Evolutionary conservation across 2,888 invertebrate species (phyloP).

Genomic region (Aspidapion aeneum): DNA sequence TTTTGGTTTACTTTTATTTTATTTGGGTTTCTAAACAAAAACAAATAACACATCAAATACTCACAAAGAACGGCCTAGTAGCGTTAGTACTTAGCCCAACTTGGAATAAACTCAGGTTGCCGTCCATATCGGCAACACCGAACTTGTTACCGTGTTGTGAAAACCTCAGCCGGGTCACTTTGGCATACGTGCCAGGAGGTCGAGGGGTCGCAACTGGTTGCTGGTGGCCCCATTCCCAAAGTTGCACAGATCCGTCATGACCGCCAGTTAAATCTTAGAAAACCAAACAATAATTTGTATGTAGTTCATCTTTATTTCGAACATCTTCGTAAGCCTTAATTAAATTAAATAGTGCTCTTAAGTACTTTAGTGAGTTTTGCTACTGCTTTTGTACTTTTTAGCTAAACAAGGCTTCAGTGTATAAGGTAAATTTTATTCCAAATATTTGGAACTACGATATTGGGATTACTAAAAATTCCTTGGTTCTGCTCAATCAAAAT

Average conservation of each 20-base stretch:
- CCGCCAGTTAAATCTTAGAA: conserved; percentile 83
- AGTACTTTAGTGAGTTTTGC: no score
- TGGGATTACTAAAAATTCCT: no score
- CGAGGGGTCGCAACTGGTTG: conserved; percentile 87
- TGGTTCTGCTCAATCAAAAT: no score
- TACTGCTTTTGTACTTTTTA: no score
- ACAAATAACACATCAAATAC: conserved; percentile 44
- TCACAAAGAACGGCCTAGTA: conserved; percentile 83
- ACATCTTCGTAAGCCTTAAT: no score
- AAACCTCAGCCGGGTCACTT: conserved; percentile 94
- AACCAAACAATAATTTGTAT: conserved; percentile 11
- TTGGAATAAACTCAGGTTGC: conserved; percentile 94
- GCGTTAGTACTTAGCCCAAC: conserved; percentile 75
- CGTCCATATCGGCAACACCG: conserved; percentile 97
- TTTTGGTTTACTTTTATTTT: no score
- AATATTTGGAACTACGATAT: no score
- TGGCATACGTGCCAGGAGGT: conserved; percentile 91
- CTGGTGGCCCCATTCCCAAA: conserved; percentile 98
- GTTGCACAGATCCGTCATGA: conserved; percentile 91
- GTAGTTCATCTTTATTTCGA: no score
- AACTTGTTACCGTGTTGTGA: conserved; percentile 98
- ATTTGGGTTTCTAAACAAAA: background rate
- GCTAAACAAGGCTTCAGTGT: no score
- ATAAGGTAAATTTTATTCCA: no score
- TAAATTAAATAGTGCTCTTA: no score